Conservation (phyloP, 2,888 invertebrate genomes). For the Ochropleura leucogaster region DNA sequence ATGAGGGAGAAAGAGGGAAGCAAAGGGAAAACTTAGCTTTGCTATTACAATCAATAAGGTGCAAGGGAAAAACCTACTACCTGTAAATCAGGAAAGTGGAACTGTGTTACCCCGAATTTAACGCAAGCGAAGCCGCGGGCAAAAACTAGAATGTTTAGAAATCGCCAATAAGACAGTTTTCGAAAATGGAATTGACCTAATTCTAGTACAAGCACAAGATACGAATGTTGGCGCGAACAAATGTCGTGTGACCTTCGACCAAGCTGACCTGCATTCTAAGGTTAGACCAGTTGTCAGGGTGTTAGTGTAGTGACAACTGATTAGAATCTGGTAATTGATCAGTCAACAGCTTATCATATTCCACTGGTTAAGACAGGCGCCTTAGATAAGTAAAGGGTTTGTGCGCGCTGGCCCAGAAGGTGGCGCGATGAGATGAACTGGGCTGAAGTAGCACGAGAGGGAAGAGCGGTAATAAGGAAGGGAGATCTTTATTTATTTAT, state of each 20-base stretch:
- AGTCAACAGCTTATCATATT: constrained; percentile 14
- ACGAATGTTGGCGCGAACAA: constrained; percentile 7
- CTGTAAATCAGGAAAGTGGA: too few species aligned
- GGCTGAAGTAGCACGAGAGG: too few species aligned
- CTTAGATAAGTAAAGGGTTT: not conserved
- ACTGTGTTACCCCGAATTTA: too few species aligned
- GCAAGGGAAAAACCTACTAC: too few species aligned
- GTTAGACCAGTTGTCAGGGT: constrained; percentile 35
- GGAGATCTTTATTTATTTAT: too few species aligned
- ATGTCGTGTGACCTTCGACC: constrained; percentile 21
- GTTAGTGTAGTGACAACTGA: constrained; percentile 25
- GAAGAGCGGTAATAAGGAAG: too few species aligned
- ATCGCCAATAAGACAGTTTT: not conserved
- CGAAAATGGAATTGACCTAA: not conserved
- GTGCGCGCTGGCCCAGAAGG: too few species aligned
- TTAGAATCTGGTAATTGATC: constrained; percentile 30
- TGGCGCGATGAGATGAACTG: too few species aligned
- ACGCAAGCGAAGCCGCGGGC: too few species aligned
- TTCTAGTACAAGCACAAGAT: constrained; percentile 1
- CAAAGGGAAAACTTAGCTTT: too few species aligned
- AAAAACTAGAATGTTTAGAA: not conserved
- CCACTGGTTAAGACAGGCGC: not conserved
- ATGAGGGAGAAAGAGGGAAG: too few species aligned
- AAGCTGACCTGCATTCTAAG: constrained; percentile 30
- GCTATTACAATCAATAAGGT: too few species aligned